These are phyloP conservation scores for Pavo muticus DNA, from an alignment of 2,113 vertebrate species.

Conservation along the genomic window DNA sequence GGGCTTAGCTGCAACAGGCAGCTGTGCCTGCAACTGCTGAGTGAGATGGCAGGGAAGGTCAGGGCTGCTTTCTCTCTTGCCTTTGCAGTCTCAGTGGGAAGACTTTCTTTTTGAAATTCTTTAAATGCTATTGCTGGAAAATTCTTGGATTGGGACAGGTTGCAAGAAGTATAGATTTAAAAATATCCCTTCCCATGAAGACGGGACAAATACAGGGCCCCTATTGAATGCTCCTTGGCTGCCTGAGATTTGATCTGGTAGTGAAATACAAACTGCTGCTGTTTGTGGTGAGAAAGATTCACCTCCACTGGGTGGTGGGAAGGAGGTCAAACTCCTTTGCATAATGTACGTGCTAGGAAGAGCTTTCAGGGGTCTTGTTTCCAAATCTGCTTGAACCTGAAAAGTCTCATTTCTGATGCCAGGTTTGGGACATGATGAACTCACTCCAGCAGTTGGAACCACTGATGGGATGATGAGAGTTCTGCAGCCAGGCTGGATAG, in stretches of 20 bases:
- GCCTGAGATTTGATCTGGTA: neutral
- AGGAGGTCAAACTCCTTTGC: neutral
- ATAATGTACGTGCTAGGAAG: neutral
- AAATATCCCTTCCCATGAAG: neutral
- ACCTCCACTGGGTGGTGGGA: neutral
- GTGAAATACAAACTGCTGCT: neutral
- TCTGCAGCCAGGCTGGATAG: neutral
- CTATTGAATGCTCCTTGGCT: neutral
- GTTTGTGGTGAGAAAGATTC: neutral
- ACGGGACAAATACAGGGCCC: neutral
- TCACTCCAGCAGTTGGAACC: neutral
- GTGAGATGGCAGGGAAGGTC: neutral
- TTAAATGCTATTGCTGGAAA: neutral
- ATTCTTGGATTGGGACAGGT: neutral
- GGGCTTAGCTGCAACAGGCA: neutral
- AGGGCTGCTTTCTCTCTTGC: neutral
- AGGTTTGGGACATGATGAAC: accelerated
- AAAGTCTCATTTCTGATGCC: neutral
- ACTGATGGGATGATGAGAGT: neutral
- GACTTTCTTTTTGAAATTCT: neutral
- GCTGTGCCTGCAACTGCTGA: neutral
- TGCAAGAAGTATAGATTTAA: neutral
- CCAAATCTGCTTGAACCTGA: neutral
- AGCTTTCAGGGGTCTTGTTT: neutral
- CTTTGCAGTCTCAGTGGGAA: neutral